Evolutionary conservation across 53 echinoderm and acorn worm species (phyloP).

Genomic region (Patiria pectinifera): DNA sequence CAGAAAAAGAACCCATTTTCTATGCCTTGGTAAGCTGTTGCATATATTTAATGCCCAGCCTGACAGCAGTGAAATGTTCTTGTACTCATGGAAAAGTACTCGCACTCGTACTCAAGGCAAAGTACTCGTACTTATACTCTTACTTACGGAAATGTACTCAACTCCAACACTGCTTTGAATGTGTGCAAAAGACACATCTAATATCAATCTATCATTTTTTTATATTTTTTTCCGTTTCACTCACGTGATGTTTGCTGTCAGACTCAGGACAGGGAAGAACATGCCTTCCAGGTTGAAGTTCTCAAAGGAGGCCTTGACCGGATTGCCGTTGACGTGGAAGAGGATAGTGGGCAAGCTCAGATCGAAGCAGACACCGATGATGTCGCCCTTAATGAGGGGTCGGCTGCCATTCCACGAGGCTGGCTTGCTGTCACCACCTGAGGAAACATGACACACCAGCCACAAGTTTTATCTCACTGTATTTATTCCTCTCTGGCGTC

Average conservation of each 20-base stretch:
- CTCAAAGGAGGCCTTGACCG: slow-evolving; percentile 95
- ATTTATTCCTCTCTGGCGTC: too few species aligned
- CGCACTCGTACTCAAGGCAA: too few species aligned
- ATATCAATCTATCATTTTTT: too few species aligned
- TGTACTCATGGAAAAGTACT: too few species aligned
- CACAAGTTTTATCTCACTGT: too few species aligned
- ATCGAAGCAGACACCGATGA: slow-evolving; percentile 95
- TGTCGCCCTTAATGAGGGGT: slow-evolving; percentile 87
- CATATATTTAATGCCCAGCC: too few species aligned
- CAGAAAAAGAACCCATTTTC: too few species aligned
- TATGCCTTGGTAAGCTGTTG: too few species aligned
- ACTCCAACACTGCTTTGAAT: too few species aligned
- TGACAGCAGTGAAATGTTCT: too few species aligned
- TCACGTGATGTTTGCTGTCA: slow-evolving; percentile 92
- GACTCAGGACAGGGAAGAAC: slow-evolving; percentile 91
- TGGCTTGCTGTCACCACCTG: slow-evolving; percentile 86
- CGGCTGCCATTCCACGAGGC: slow-evolving; percentile 84
- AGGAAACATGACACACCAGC: not conserved
- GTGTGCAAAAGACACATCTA: too few species aligned
- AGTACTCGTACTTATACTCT: not conserved
- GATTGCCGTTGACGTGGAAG: slow-evolving; percentile 98
- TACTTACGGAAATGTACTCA: not conserved
- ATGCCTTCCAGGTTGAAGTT: slow-evolving; percentile 91
- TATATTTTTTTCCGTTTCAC: too few species aligned
- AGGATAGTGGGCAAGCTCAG: slow-evolving; percentile 92